Evolutionary conservation across 2,797 vertebrate genomes (phyloP).

Genomic region (Sebastes matsubarae): DNA sequence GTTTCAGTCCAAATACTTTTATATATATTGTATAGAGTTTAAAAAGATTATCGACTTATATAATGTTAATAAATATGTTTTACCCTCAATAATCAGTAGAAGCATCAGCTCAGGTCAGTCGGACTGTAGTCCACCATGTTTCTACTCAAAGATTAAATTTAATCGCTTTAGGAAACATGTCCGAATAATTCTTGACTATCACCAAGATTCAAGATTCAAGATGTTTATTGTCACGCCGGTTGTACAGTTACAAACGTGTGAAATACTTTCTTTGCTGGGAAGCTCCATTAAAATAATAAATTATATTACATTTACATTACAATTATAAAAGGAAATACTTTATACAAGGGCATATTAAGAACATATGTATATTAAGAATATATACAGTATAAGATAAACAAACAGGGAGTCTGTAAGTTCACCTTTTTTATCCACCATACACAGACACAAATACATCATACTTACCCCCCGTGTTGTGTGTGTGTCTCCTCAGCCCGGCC

Average conservation of each 20-base stretch:
- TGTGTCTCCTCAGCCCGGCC: constrained; percentile 84
- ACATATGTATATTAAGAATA: too few species aligned
- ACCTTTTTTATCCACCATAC: not conserved
- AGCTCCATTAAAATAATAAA: too few species aligned
- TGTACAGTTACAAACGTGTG: too few species aligned
- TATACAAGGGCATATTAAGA: too few species aligned
- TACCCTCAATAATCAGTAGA: too few species aligned
- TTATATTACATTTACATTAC: too few species aligned
- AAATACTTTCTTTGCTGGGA: too few species aligned
- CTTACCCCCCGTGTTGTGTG: not conserved
- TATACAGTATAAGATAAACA: too few species aligned
- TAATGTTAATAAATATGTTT: not conserved
- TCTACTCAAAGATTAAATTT: not conserved
- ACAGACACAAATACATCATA: not conserved
- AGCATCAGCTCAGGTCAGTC: not conserved
- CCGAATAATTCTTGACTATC: not conserved
- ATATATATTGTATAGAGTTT: not conserved
- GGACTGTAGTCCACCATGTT: not conserved
- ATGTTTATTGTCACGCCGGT: too few species aligned
- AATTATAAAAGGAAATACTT: too few species aligned
- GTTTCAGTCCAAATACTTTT: not conserved
- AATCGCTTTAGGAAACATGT: not conserved
- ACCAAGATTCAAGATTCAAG: not conserved
- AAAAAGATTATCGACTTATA: not conserved
- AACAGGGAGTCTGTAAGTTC: not conserved